Conservation (phyloP, 2,888 invertebrate genomes). For the Dicycla oo region DNA sequence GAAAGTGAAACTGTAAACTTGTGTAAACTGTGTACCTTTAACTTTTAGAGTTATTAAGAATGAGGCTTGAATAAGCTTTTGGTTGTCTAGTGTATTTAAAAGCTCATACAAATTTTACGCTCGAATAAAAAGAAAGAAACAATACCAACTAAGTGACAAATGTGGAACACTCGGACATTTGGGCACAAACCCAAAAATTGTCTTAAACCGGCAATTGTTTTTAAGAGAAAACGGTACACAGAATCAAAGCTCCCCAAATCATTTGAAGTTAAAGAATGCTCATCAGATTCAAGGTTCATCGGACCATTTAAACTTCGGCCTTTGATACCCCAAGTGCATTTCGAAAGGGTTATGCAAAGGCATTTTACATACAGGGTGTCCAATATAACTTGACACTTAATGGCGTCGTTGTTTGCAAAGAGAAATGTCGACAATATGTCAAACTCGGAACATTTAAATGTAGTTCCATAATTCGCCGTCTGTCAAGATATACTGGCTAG, state of each 20-base stretch:
- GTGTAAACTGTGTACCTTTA: too few relatives aligned
- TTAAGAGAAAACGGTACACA: conserved; percentile 3
- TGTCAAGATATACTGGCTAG: conserved; percentile 51
- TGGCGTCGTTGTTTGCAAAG: conserved; percentile 16
- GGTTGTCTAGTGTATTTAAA: conserved; percentile 22
- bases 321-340: conserved; percentile 64
- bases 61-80: background rate
- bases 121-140: conserved; percentile 6
- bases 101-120: conserved; percentile 22
- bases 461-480: conserved; percentile 55
- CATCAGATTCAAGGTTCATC: conserved; percentile 49
- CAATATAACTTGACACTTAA: conserved; percentile 30
- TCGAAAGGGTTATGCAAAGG: conserved; percentile 66
- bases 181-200: conserved; percentile 44
- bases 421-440: conserved; percentile 46
- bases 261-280: conserved; percentile 52
- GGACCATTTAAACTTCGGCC: conserved; percentile 57
- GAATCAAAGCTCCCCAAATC: conserved; percentile 44
- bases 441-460: conserved; percentile 52
- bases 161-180: conserved; percentile 39
- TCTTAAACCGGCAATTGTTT: conserved; percentile 28
- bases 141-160: conserved; percentile 22
- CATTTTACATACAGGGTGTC: conserved; percentile 68
- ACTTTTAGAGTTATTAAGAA: conserved; percentile 1
- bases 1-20: too few relatives aligned